phyloP scores from a whole-genome alignment of 2,888 invertebrate species.

The Erannis defoliaria region DNA sequence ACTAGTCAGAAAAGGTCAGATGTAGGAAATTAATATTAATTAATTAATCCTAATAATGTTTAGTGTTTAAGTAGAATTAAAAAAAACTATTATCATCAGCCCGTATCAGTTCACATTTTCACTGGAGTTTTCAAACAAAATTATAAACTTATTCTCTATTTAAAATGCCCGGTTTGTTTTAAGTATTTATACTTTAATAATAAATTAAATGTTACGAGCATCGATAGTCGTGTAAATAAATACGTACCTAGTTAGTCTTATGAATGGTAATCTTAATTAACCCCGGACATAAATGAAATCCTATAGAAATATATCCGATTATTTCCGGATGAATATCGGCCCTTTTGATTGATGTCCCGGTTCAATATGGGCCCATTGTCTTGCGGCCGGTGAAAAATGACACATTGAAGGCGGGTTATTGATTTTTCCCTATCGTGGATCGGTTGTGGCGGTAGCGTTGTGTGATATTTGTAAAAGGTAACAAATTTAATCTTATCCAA shows the following conservation, averaged over 20 bases:
- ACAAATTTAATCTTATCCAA: neutral
- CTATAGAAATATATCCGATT: neutral
- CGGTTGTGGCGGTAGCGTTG: neutral
- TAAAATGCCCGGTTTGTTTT: too few relatives aligned
- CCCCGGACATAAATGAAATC: neutral
- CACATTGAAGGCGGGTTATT: slow-evolving; percentile 14
- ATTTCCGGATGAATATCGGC: slow-evolving; percentile 21
- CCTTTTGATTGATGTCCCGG: slow-evolving; percentile 27
- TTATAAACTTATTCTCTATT: too few relatives aligned
- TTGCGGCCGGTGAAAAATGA: slow-evolving; percentile 24
- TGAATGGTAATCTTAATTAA: neutral
- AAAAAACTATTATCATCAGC: too few relatives aligned
- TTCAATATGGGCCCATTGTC: slow-evolving; percentile 26
- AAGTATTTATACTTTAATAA: too few relatives aligned
- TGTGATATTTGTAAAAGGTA: neutral
- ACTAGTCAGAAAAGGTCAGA: too few relatives aligned
- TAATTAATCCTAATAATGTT: too few relatives aligned
- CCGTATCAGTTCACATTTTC: too few relatives aligned
- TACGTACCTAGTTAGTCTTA: neutral
- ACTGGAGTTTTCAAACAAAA: too few relatives aligned
- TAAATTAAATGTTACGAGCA: too few relatives aligned
- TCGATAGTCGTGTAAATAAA: neutral
- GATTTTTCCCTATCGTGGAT: slow-evolving; percentile 12
- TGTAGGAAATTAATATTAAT: too few relatives aligned
- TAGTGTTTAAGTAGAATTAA: too few relatives aligned